Percentiles rank a stretch among this genome's conserved stretches.
phyloP scores from a whole-genome alignment of 1,140 invertebrate species.

The Leptestheria dahalacensis region DNA sequence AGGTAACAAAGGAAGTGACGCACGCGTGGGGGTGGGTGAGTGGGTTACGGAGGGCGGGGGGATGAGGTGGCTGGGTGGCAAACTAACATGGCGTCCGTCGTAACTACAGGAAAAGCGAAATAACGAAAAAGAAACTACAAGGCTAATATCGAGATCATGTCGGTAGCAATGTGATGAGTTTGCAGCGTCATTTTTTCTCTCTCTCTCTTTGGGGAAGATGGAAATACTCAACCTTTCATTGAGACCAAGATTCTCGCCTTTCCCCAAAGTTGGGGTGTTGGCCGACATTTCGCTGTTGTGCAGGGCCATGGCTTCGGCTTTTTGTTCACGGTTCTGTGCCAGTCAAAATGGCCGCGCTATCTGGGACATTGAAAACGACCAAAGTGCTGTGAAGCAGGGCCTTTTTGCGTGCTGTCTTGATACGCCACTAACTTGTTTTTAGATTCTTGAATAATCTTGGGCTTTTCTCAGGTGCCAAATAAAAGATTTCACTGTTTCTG shows the following conservation, averaged over 20 bases:
- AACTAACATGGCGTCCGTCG: background rate
- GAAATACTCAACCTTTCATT: background rate
- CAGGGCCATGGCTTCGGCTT: too few relatives aligned
- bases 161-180: too few relatives aligned
- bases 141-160: background rate
- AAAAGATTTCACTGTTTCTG: background rate
- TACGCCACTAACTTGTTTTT: background rate
- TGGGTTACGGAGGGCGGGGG: too few relatives aligned
- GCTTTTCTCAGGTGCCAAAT: too few relatives aligned
- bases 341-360: background rate
- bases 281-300: background rate
- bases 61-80: background rate
- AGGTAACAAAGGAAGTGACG: background rate
- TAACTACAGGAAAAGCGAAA: background rate
- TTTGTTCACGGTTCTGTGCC: background rate
- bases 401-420: background rate
- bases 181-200: background rate
- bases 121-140: background rate
- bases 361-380: background rate
- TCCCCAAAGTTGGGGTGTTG: too few relatives aligned
- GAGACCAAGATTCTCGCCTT: background rate
- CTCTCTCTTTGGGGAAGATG: background rate
- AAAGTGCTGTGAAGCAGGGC: background rate
- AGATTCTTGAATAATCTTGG: too few relatives aligned
- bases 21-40: background rate